Conservation (phyloP, 2,113 vertebrate species). For the Syngnathus floridae region DNA sequence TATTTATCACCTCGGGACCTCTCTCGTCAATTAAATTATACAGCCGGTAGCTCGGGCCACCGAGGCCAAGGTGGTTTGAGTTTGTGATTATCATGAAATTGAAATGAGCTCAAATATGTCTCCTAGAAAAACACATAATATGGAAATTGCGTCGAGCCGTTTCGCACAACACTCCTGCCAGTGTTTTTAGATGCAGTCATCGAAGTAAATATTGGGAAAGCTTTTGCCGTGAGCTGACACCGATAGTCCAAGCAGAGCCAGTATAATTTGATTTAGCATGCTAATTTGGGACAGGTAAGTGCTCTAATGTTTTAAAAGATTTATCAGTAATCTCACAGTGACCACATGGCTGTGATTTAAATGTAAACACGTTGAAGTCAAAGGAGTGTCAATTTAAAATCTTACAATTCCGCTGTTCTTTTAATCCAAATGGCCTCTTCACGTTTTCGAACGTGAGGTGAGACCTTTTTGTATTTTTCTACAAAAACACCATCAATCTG, state of each 20-base stretch:
- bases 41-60: slow-evolving; percentile 13
- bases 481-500: background rate
- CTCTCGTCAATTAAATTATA: slow-evolving; percentile 39
- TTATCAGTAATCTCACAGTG: slow-evolving; percentile 14
- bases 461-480: background rate
- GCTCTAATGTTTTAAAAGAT: slow-evolving; percentile 46
- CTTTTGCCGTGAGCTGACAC: slow-evolving; percentile 3
- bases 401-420: too few relatives aligned
- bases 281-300: slow-evolving; percentile 26
- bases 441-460: background rate
- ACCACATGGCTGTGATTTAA: background rate
- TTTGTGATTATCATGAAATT: slow-evolving; percentile 4
- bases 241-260: slow-evolving; percentile 12
- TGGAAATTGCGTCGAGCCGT: background rate
- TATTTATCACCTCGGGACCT: slow-evolving; percentile 22
- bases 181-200: background rate
- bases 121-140: background rate
- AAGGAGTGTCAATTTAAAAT: too few relatives aligned
- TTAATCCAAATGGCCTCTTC: too few relatives aligned
- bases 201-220: background rate
- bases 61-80: background rate
- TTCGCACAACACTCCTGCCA: background rate
- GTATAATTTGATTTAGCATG: slow-evolving; percentile 43
- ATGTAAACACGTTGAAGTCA: too few relatives aligned
- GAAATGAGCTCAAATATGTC: slow-evolving; percentile 5